Base-by-base conservation (phyloP, 2,888 invertebrate genomes). In the Sthenelais limicola region DNA sequence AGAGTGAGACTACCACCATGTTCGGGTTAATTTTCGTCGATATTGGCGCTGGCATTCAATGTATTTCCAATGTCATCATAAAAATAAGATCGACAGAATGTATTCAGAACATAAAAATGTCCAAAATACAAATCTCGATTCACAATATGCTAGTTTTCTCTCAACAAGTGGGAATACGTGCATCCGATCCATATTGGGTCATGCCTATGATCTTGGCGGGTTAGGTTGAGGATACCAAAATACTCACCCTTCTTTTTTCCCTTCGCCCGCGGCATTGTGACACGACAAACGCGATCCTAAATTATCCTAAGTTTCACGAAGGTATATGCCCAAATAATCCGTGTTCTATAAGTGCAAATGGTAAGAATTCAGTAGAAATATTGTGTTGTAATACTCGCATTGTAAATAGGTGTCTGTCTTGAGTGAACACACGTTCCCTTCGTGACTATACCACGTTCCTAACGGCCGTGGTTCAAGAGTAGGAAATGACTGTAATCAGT, bases 291-390 rank as follows among this genome's bases (percentile, higher is more conserved):
- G 52, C 52, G 56, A 54, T 68, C 24, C 30, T 33, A 56, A 68
- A 68, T 52, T 58, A 51, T 26, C 24, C 73, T 73, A 73, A 56
- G 47, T 73, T 35, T 73, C 73, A 73, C 62, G 73, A 73, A 68
- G 73, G 73, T 73, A 73, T 73, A 73, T 68, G 56, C 68, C 51
- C 73, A 54, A 68, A 73, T 68, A 73, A 49, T 52, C 73, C 52
- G 52, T 68, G 48, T 33, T 56, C 54, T 68, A 62, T 47, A 52
- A 68, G 52, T 26, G 73, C 54, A 73, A 68, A 73, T 68, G 68
- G 68, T 43, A 68, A 68, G 52, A 68, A 68, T 73, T 68, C 35
- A 30, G 71, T 71, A 33, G 54, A 33, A 73, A 56, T 62, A 49
- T 67, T 73, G 48, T 68, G 48, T 43, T 47, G 48, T 33, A 56